Evolutionary conservation across 1,140 invertebrate genomes (phyloP), one percentile per base, ranked within the genome.

Genomic region (Cotesia glomerata): DNA sequence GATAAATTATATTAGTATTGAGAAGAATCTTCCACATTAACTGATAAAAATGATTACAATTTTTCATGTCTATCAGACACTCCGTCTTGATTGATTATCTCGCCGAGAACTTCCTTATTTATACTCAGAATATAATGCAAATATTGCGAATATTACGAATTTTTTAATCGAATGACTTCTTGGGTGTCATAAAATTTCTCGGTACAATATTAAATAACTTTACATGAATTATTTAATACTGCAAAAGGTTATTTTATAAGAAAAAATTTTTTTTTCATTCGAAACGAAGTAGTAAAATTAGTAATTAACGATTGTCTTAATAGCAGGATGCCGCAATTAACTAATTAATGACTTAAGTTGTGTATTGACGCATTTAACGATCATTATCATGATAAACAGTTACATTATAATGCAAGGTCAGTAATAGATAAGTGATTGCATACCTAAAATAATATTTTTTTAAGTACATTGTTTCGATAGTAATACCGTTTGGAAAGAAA

Each of bases 111-210:
- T 54, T 54, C 52, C 52, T 54, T 54, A 54, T 54, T 54, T 54
- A 16, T 54, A 54, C 52, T 54, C 14, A 56, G 65, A 68, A 68
- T 32, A 56, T 36, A 68, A 52, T 66, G 13, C 5, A 66, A 66
- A 13, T 66, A 7, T 61, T 49, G 58, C 32, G 7, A 16, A 45
- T n/a, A 45, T 70, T 51, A 39, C 4, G 32, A 62, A 68, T 14
- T 49, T 18, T 4, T 14, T 51, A 16, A 51, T 51, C 16, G 11
- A 9, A 8, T 66, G 26, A 26, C 26, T 26, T 26, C 26, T 26
- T 26, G 26, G 26, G 2, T 26, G 26, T 26, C 26, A 26, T 26
- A 26, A 26, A 26, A 26, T 26, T 26, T 26, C 26, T 26, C 1
- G 26, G 26, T 26, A 26, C 26, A 26, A 26, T 26, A 26, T 26